A percentile compares a stretch with the other conserved stretches of the same genome.
Conservation (phyloP, 2,797 vertebrate genomes). For the Crenuchus spilurus region DNA sequence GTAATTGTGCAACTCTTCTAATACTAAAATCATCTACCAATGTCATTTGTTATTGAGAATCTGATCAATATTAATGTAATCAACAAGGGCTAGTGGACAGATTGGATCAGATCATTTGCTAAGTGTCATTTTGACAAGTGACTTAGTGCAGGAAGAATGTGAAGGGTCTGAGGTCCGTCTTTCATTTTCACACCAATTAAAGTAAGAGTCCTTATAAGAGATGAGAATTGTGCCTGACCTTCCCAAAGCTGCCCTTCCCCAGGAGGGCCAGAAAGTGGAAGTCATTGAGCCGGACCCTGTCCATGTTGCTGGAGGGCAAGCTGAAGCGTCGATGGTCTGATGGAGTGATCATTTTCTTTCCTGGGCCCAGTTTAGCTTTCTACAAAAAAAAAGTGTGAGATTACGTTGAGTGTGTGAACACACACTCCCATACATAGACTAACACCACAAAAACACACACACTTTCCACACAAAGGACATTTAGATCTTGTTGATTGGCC, state of each 20-base stretch:
- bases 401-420: conserved; percentile 2
- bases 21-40: too few relatives aligned
- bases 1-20: too few relatives aligned
- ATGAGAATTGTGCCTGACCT: conserved; percentile 76
- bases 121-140: too few relatives aligned
- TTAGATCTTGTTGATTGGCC: not conserved
- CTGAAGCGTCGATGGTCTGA: conserved; percentile 86
- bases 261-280: conserved; percentile 97
- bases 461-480: not conserved
- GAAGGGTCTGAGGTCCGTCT: too few relatives aligned
- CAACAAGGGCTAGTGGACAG: too few relatives aligned
- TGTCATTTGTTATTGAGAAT: too few relatives aligned
- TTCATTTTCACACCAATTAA: not conserved
- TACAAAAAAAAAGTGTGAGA: conserved; percentile 61
- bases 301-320: conserved; percentile 88
- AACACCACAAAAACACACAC: conserved; percentile 4
- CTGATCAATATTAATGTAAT: too few relatives aligned
- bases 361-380: conserved; percentile 96
- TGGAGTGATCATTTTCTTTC: conserved; percentile 92
- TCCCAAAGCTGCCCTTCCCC: conserved; percentile 97
- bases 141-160: too few relatives aligned
- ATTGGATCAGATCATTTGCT: too few relatives aligned
- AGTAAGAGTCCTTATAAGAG: not conserved
- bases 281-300: conserved; percentile 89
- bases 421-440: conserved; percentile 20